A percentile compares a stretch with the other conserved stretches of the same genome.
Conservation (phyloP, 2,797 vertebrate genomes). For the Botia kubotai region DNA sequence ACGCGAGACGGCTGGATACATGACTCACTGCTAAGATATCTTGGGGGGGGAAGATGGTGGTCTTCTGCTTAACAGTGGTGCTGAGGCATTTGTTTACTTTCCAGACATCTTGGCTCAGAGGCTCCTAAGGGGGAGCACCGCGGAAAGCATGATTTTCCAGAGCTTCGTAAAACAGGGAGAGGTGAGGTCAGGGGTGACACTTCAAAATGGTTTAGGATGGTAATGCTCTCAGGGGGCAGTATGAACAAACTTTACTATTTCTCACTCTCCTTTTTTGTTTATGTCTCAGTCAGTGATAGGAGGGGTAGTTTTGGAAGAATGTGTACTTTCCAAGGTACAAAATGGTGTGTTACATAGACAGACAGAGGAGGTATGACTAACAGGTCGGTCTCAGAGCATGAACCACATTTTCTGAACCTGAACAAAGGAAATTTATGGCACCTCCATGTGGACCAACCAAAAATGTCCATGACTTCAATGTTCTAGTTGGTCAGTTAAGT, state of each 20-base stretch:
- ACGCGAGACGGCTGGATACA: constrained; percentile 63
- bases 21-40: constrained; percentile 82
- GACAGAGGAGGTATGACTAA: constrained; percentile 63
- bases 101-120: constrained; percentile 73
- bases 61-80: constrained; percentile 70
- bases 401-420: constrained; percentile 43
- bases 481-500: not conserved
- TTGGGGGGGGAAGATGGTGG: constrained; percentile 54
- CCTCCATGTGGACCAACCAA: not conserved
- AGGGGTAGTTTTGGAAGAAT: constrained; percentile 52
- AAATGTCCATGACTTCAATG: not conserved
- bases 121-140: constrained; percentile 67
- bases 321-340: constrained; percentile 47
- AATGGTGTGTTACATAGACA: constrained; percentile 34
- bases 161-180: constrained; percentile 49
- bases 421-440: not conserved
- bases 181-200: constrained; percentile 55
- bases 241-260: constrained; percentile 11
- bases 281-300: constrained; percentile 12
- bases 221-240: constrained; percentile 14
- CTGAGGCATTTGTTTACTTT: constrained; percentile 80
- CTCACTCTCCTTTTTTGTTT: not conserved
- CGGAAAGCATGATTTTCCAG: constrained; percentile 59
- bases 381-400: constrained; percentile 51
- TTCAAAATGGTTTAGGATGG: constrained; percentile 42